Evolutionary conservation across 2,888 invertebrate species (phyloP).

Genomic region (Drosophila falleni): DNA sequence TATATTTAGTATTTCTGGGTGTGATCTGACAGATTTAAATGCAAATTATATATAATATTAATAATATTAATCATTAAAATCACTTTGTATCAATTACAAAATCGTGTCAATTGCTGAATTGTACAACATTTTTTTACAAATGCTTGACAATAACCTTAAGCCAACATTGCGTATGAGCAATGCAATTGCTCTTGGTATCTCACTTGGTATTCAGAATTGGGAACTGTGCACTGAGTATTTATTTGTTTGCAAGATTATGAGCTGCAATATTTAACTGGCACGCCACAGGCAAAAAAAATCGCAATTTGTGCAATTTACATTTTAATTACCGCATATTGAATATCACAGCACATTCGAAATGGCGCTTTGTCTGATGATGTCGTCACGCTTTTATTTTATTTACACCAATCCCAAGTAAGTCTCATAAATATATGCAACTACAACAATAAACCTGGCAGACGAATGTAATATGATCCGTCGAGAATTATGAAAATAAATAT

Average conservation of each 20-base stretch:
- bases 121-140: slow-evolving; percentile 33
- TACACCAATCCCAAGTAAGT: slow-evolving; percentile 30
- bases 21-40: slow-evolving; percentile 38
- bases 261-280: slow-evolving; percentile 57
- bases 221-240: not conserved
- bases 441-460: slow-evolving; percentile 36
- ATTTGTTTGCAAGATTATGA: slow-evolving; percentile 39
- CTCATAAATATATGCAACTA: slow-evolving; percentile 21
- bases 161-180: slow-evolving; percentile 68
- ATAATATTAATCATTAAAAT: slow-evolving; percentile 41
- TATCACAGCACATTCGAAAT: slow-evolving; percentile 54
- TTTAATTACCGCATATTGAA: slow-evolving; percentile 73
- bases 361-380: slow-evolving; percentile 59
- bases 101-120: slow-evolving; percentile 64
- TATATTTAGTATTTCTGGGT: slow-evolving; percentile 40
- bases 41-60: slow-evolving; percentile 44
- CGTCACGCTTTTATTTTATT: slow-evolving; percentile 52
- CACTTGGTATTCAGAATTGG: slow-evolving; percentile 8
- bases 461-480: slow-evolving; percentile 30
- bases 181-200: slow-evolving; percentile 20
- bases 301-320: slow-evolving; percentile 73
- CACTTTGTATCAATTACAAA: slow-evolving; percentile 54
- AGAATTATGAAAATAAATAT: slow-evolving; percentile 9
- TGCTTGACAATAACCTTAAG: slow-evolving; percentile 69
- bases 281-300: slow-evolving; percentile 54